Percentiles rank a stretch among this genome's conserved stretches.
These are phyloP conservation scores for Boulengeromyrus knoepffleri DNA, from an alignment of 2,113 vertebrate genomes.

Conservation along the genomic window DNA sequence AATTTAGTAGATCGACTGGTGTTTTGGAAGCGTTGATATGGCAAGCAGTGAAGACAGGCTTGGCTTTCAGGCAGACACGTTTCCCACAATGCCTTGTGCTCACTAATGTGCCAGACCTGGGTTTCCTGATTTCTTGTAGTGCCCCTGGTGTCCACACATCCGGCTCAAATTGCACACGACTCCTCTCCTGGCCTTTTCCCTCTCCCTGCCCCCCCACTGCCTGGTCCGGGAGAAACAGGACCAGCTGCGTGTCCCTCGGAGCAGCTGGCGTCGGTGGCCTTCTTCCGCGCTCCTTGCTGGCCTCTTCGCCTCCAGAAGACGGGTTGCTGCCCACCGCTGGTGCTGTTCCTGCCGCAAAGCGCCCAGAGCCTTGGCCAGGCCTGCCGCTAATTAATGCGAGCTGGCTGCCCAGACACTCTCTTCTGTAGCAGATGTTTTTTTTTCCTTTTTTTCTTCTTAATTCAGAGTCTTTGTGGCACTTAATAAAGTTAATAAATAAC, in stretches of 20 bases:
- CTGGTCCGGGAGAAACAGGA: neutral
- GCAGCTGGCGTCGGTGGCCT: neutral
- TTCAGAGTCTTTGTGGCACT: conserved; percentile 18
- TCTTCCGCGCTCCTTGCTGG: neutral
- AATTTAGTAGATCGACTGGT: neutral
- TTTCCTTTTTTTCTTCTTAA: neutral
- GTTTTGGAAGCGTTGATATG: neutral
- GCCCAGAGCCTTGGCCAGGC: too few relatives aligned
- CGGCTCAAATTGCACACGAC: neutral
- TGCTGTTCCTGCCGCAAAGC: neutral
- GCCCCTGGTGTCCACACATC: neutral
- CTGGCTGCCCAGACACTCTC: neutral
- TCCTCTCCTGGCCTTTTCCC: neutral
- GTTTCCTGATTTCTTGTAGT: neutral
- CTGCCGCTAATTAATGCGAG: neutral
- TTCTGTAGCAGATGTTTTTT: neutral
- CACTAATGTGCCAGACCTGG: neutral
- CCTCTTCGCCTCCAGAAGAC: neutral
- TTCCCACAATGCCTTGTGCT: neutral
- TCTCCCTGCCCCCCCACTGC: neutral
- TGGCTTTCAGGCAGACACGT: neutral
- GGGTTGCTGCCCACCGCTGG: neutral
- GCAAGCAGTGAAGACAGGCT: neutral
- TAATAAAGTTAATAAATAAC: conserved; percentile 29
- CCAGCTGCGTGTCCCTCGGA: neutral